Base-by-base conservation (phyloP, 2,888 invertebrate genomes). In the Caradrina kadenii region DNA sequence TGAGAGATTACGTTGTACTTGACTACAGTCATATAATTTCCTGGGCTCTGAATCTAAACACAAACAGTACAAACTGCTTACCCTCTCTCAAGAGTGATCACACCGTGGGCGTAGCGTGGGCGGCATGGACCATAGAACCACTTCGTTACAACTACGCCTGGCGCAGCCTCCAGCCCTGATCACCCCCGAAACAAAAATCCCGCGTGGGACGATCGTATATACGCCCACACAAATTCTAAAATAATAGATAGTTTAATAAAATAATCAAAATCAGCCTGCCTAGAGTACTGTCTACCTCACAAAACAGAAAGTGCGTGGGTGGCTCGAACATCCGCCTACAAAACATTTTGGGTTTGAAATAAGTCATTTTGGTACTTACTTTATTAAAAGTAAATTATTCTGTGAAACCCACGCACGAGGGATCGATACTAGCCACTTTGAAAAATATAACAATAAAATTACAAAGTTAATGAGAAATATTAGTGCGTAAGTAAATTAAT, bases 251-350 rank as follows among this genome's bases (percentile, higher is more conserved):
- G 55, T 59, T 75, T 49, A 74, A 75, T 52, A 70, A 60, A 52
- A 62, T 58, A 35, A 26, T 17, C 45, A 15, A 11, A 48, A 63
- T 62, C 56, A 15, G 19, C 21, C 21, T 26, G 11, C 56, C 66
- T 58, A 42, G 64, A 75, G 58, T 49, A 71, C 78, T 78, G 69
- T 78, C 67, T 54, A 78, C 64, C 66, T 65, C 65, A 11, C 11
- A 31, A 50, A 39, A 63, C 52, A 61, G 49, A 48, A 69, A 69
- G 1, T 17, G 58, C 5, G 73, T 55, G 15, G 74, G 76, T n/a
- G 26, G 52, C 15, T 17, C 13, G 15, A 39, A 17, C 11, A 17
- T 39, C 31, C 54, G 45, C 60, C 63, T 26, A 58, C 61, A 7
- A 10, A 39, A 6, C 31, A 53, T 58, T 58, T 61, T 52, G 21